Conservation (phyloP, 2,797 vertebrate genomes). For the Coregonus sp. region DNA sequence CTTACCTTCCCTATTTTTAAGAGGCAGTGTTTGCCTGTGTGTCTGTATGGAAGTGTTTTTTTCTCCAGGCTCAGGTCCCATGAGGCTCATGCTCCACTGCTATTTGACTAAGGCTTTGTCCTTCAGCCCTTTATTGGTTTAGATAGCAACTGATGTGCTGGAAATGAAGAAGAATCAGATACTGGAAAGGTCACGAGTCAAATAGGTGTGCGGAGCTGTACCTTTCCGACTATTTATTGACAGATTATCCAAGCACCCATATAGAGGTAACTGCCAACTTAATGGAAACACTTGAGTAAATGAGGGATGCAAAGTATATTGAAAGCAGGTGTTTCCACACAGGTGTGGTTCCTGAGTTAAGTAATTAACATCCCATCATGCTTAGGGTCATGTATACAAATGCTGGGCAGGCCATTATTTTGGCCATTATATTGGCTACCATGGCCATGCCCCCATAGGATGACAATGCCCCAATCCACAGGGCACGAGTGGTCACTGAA, state of each 20-base stretch:
- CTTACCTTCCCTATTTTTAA: neutral
- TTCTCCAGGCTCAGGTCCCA: constrained; percentile 49
- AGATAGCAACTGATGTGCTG: constrained; percentile 55
- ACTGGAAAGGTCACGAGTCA: constrained; percentile 73
- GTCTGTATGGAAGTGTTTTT: constrained; percentile 48
- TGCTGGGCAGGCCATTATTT: no score
- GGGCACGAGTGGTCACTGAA: no score
- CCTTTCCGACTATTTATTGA: constrained; percentile 21
- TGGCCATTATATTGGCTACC: no score
- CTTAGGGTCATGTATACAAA: no score
- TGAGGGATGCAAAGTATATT: no score
- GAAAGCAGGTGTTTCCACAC: no score
- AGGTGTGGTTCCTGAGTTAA: no score
- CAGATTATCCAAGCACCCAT: neutral
- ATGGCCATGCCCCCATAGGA: no score
- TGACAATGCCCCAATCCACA: no score
- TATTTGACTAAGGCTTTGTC: constrained; percentile 74
- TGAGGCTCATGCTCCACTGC: constrained; percentile 36
- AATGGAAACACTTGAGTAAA: no score
- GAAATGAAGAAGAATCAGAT: constrained; percentile 63
- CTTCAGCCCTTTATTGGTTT: constrained; percentile 68
- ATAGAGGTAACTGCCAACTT: no score
- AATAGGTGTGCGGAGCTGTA: constrained; percentile 40
- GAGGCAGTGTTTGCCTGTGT: constrained; percentile 1
- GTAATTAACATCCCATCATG: no score